A percentile compares a stretch with the other conserved stretches of the same genome.
Evolutionary conservation across 2,797 vertebrate genomes (phyloP).

Genomic region (Alauda arvensis): DNA sequence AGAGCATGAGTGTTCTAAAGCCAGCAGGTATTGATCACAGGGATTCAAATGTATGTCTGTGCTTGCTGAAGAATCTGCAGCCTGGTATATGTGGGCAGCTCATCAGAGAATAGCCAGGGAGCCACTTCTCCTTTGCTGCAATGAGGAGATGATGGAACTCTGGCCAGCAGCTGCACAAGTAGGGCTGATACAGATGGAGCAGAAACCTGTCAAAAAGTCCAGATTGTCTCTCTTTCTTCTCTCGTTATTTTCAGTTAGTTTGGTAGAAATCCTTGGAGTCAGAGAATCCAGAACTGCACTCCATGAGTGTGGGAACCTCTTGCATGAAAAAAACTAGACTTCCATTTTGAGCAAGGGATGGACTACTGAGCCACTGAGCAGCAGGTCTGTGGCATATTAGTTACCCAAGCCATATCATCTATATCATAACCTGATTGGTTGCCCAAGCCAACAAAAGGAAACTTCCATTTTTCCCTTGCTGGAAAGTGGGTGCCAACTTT

Average conservation of each 20-base stretch:
- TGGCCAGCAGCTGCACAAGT: background rate
- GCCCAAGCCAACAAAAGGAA: background rate
- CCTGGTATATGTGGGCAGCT: background rate
- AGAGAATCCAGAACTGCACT: background rate
- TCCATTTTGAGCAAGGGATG: background rate
- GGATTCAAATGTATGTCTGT: background rate
- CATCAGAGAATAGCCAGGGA: background rate
- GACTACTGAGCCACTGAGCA: background rate
- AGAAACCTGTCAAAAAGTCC: background rate
- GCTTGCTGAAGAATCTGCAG: background rate
- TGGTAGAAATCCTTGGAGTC: background rate
- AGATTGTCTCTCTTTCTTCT: background rate
- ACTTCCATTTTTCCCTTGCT: background rate
- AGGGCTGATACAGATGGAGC: background rate
- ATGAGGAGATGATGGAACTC: background rate
- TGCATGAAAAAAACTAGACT: background rate
- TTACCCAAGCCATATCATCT: background rate
- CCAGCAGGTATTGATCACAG: background rate
- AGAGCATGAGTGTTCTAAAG: background rate
- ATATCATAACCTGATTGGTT: background rate
- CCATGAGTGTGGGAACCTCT: background rate
- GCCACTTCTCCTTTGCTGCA: background rate
- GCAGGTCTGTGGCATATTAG: background rate
- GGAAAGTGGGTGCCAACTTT: background rate
- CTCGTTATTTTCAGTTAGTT: background rate